Conservation (phyloP, 1,140 invertebrate species). For the Hirudo medicinalis region DNA sequence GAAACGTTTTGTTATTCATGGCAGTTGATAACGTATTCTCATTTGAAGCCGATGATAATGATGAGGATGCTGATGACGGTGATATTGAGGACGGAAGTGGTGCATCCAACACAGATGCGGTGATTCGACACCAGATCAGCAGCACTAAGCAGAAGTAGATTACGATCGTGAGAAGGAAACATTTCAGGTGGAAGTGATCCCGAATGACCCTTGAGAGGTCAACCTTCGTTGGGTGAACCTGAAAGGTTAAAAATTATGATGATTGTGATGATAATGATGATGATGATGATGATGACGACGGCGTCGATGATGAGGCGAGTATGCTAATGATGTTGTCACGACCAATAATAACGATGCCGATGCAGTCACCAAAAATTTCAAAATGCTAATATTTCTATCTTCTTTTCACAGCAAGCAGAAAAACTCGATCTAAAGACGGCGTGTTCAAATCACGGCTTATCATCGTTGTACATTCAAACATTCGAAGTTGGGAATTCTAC, state of each 20-base stretch:
- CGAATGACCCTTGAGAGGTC: neutral
- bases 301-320: neutral
- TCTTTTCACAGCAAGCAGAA: neutral
- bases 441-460: no score
- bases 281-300: neutral
- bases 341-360: neutral
- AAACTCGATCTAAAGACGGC: no score
- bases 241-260: neutral
- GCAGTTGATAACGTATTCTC: neutral
- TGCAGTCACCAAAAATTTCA: neutral
- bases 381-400: neutral
- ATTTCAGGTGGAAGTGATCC: constrained; percentile 7
- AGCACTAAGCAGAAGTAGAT: constrained; percentile 3
- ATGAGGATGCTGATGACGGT: neutral
- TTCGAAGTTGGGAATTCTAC: no score
- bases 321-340: neutral
- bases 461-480: no score
- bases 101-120: neutral
- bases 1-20: neutral
- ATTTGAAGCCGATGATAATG: neutral
- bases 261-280: neutral
- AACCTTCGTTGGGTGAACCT: neutral
- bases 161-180: neutral
- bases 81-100: neutral
- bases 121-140: neutral